Base-by-base conservation (phyloP, 2,797 vertebrate species). In the Coilia nasus region DNA sequence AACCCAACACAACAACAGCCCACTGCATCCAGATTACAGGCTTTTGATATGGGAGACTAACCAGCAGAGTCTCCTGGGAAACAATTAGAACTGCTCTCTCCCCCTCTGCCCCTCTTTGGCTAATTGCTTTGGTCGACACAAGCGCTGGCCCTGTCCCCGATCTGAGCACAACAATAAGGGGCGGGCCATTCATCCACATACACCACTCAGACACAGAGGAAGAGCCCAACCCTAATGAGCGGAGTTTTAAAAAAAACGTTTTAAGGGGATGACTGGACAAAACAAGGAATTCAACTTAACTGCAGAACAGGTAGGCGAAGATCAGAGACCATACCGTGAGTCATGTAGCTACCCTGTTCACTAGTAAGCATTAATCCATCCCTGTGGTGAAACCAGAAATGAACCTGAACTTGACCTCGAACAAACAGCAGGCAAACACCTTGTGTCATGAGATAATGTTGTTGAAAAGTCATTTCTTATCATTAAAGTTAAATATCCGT, bases 111-210 rank as follows among this genome's bases (percentile, higher is more conserved):
- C 21, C 81, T 82, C 21, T 47, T 35, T 81, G 54, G 82, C 84
- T 82, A 82, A 87, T 82, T 78, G 85, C 60, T 78, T 83, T 50
- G 81, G 81, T 46, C 50, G 84, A 19, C 54, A 71, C 25, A 21
- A 28, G 56, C 50, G 17, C 15, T 64, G 64, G 64, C 35, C 31
- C 71, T 78, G 1, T 44, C 35, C 71, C 71, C 71, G 71, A 15
- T 78, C 71, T 41, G 31, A 35, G 31, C 35, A 78, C 71, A 78
- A 78, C 71, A 78, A 78, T 44, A 78, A 78, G 71, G 71, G 71
- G 31, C 35, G 19, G 35, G 71, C 71, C 35, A 78, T 44, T 78
- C 71, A 44, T 21, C 1, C 7, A 44, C 50, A 54, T 19, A 1
- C 35, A 78, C 35, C 71, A 78, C 6, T 41, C 31, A 78, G 17